phyloP scores from a whole-genome alignment of 2,797 vertebrate species.

The Varecia variegata region DNA sequence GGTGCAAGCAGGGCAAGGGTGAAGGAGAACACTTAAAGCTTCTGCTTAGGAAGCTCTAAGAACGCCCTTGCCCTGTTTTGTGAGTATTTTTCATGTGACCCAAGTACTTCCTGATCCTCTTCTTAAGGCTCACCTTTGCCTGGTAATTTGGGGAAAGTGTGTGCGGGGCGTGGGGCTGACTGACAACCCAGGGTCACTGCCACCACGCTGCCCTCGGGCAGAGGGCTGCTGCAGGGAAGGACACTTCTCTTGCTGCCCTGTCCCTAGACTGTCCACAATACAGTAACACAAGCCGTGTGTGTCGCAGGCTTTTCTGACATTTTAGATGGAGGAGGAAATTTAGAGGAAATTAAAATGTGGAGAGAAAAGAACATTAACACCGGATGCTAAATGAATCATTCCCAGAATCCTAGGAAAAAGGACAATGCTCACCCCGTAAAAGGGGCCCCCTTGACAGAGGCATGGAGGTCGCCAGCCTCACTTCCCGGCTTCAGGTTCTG shows the following conservation, averaged over 20 bases:
- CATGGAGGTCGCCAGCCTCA: background rate
- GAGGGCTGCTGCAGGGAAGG: too few relatives aligned
- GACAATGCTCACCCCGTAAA: background rate
- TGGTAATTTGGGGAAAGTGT: background rate
- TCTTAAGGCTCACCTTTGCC: background rate
- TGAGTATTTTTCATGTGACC: background rate
- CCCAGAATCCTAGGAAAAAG: background rate
- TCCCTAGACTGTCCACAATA: background rate
- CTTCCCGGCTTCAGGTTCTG: too few relatives aligned
- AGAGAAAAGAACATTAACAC: background rate
- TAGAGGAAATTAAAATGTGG: background rate
- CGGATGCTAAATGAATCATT: background rate
- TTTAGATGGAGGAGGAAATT: background rate
- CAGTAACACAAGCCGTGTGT: accelerated
- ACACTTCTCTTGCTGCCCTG: background rate
- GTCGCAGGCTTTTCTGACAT: background rate
- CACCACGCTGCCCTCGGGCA: background rate
- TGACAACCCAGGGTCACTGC: background rate
- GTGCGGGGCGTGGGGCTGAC: background rate
- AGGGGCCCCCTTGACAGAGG: too few relatives aligned
- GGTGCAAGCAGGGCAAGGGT: accelerated
- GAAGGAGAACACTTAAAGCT: too few relatives aligned
- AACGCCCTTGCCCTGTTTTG: background rate
- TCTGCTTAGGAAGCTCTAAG: background rate
- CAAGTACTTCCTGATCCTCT: background rate